Evolutionary conservation across 2,797 vertebrate genomes (phyloP).

Genomic region (Crenichthys baileyi): DNA sequence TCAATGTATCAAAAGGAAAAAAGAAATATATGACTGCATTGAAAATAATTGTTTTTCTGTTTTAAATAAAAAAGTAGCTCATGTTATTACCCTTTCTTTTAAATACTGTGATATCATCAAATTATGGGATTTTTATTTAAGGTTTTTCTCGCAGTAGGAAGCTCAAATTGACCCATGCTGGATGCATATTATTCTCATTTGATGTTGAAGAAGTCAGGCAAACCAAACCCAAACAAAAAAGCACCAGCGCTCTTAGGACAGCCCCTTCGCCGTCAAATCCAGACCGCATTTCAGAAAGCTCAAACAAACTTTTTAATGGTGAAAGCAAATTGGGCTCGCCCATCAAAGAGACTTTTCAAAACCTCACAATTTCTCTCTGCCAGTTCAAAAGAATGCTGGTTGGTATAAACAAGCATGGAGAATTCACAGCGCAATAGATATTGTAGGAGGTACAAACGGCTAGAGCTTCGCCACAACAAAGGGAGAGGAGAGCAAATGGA

Average conservation of each 20-base stretch:
- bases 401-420: constrained; percentile 73
- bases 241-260: constrained; percentile 55
- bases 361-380: constrained; percentile 67
- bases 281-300: constrained; percentile 54
- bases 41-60: neutral
- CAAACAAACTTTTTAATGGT: constrained; percentile 71
- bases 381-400: constrained; percentile 74
- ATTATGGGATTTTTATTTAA: neutral
- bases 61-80: neutral
- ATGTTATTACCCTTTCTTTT: neutral
- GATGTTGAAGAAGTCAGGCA: constrained; percentile 3
- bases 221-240: constrained; percentile 1
- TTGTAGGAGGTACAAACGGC: constrained; percentile 74
- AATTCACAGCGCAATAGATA: constrained; percentile 74
- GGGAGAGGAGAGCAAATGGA: constrained; percentile 68
- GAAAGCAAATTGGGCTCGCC: constrained; percentile 78
- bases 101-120: no score
- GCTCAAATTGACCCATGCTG: neutral
- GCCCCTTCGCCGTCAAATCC: constrained; percentile 29
- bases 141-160: neutral
- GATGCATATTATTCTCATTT: constrained; percentile 18
- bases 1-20: neutral
- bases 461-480: constrained; percentile 77
- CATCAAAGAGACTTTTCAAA: constrained; percentile 80
- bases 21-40: neutral